Percentiles rank a stretch among this genome's conserved stretches.
Conservation (phyloP, 2,888 invertebrate genomes). For the Synergus japonicus region DNA sequence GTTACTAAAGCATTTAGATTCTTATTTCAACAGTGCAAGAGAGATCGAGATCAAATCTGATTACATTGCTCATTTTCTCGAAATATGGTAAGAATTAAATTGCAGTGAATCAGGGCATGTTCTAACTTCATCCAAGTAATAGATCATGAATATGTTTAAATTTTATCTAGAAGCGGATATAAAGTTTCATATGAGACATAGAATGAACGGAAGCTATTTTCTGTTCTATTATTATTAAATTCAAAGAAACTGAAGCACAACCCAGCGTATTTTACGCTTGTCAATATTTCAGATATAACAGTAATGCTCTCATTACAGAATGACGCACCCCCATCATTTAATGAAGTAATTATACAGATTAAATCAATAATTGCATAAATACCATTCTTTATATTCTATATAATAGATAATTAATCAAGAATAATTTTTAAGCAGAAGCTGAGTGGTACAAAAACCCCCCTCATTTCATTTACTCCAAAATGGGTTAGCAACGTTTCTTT, state of each 20-base stretch:
- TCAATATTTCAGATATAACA: slow-evolving; percentile 3
- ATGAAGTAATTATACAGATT: slow-evolving; percentile 1
- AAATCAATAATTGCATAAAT: background rate
- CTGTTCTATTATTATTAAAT: background rate
- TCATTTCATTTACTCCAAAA: background rate
- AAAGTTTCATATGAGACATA: slow-evolving; percentile 15
- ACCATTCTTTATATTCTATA: background rate
- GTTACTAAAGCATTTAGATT: background rate
- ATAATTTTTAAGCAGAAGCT: background rate
- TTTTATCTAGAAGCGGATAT: slow-evolving; percentile 2
- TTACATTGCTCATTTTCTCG: background rate
- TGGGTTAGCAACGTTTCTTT: slow-evolving; percentile 13
- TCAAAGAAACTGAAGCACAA: slow-evolving; percentile 12
- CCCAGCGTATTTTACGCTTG: slow-evolving; percentile 5
- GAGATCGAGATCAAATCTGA: background rate
- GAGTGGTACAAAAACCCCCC: background rate
- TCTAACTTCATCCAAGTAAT: slow-evolving; percentile 23
- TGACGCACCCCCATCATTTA: background rate
- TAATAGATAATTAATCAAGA: background rate
- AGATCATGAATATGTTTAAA: slow-evolving; percentile 20
- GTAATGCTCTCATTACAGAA: background rate
- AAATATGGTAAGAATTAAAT: background rate
- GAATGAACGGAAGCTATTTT: slow-evolving; percentile 8
- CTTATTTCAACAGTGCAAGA: background rate
- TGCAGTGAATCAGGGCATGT: slow-evolving; percentile 2